Evolutionary conservation across 53 echinoderm and acorn worm species (phyloP).

Genomic region (Arbacia lixula): DNA sequence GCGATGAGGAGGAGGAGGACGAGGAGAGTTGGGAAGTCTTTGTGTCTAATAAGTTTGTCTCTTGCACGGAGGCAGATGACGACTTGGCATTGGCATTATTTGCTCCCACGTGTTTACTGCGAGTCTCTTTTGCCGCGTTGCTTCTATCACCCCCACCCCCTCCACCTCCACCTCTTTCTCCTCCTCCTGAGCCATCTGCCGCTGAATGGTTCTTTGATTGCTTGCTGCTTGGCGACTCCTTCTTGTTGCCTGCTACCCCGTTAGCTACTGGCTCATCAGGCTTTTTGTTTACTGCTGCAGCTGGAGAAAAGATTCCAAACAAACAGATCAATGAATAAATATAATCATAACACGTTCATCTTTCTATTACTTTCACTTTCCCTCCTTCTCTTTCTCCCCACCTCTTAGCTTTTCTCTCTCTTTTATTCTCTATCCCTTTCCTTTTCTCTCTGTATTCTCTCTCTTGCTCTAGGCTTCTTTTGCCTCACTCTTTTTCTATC

Average conservation of each 20-base stretch:
- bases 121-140: conserved; percentile 64
- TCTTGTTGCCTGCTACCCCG: conserved; percentile 60
- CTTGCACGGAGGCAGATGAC: conserved; percentile 28
- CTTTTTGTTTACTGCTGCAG: conserved; percentile 74
- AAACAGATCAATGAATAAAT: too few relatives aligned
- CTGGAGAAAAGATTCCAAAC: neutral
- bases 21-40: conserved; percentile 80
- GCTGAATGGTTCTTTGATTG: conserved; percentile 15
- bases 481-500: too few relatives aligned
- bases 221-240: conserved; percentile 42
- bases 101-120: conserved; percentile 67
- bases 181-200: conserved; percentile 23
- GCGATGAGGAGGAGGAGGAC: neutral
- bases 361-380: too few relatives aligned
- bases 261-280: conserved; percentile 81
- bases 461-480: too few relatives aligned
- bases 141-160: conserved; percentile 71
- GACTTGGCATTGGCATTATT: conserved; percentile 79
- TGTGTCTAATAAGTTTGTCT: conserved; percentile 84
- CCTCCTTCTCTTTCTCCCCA: too few relatives aligned
- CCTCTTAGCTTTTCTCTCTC: too few relatives aligned
- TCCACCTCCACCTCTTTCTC: conserved; percentile 2
- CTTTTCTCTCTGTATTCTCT: too few relatives aligned
- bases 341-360: too few relatives aligned
- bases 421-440: too few relatives aligned